These are phyloP conservation scores for Actinia tenebrosa DNA, from an alignment of 64 coral and sea anemone genomes.

Conservation along the genomic window DNA sequence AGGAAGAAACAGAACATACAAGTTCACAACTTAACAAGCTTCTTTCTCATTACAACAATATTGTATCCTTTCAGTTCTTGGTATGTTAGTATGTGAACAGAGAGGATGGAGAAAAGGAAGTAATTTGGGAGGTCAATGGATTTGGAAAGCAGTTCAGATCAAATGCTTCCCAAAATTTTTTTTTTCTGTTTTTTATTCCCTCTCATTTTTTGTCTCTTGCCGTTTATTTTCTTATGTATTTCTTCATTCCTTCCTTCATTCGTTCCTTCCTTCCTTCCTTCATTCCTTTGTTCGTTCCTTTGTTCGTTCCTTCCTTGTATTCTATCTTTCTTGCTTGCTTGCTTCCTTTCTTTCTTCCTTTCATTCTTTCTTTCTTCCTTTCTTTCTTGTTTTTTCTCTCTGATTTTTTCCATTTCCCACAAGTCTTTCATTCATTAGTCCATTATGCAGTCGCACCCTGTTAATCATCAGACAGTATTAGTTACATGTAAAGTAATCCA, in stretches of 20 bases:
- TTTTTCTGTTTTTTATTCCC: not conserved
- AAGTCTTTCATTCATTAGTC: too few species aligned
- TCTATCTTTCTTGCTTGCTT: too few species aligned
- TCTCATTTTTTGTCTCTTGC: not conserved
- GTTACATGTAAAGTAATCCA: too few species aligned
- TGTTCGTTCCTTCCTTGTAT: too few species aligned
- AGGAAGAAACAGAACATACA: not conserved
- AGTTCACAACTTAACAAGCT: slow-evolving; percentile 59
- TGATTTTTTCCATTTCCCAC: not conserved
- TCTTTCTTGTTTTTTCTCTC: not conserved
- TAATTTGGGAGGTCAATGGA: too few species aligned
- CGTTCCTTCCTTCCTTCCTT: not conserved
- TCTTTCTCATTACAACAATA: slow-evolving; percentile 75
- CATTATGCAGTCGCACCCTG: too few species aligned
- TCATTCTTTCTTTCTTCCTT: not conserved
- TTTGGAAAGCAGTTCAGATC: too few species aligned
- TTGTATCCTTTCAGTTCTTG: slow-evolving; percentile 68
- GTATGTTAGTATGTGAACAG: not conserved
- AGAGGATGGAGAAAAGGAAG: too few species aligned
- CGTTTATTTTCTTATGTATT: too few species aligned
- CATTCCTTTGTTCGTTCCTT: too few species aligned
- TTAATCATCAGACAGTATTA: too few species aligned
- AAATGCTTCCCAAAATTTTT: not conserved
- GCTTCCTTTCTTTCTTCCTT: too few species aligned
- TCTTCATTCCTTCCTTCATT: not conserved